These are phyloP conservation scores for Anoplius nigerrimus DNA, from an alignment of 2,888 invertebrate species.

Conservation along the genomic window DNA sequence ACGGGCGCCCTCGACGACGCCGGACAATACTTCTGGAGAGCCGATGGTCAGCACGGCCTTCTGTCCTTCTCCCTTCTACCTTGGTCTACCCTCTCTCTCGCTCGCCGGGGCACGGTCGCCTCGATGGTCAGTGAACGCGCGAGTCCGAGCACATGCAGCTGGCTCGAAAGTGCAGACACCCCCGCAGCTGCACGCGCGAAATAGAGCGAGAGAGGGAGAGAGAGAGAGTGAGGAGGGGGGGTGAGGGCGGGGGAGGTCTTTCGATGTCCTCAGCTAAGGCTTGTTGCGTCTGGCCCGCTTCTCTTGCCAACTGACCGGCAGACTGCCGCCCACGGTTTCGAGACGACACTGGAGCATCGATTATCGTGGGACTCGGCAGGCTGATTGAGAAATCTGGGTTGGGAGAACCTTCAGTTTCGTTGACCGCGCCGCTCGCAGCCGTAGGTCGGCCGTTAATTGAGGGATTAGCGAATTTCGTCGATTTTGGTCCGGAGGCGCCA, in stretches of 20 bases:
- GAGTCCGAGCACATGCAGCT: slow-evolving; percentile 39
- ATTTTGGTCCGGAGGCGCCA: no score
- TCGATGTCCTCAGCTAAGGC: no score
- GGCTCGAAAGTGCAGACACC: slow-evolving; percentile 49
- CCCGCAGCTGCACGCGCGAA: slow-evolving; percentile 45
- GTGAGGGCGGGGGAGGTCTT: no score
- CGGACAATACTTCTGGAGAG: slow-evolving; percentile 49
- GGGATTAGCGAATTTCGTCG: no score
- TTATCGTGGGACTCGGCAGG: slow-evolving; percentile 21
- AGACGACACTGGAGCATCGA: slow-evolving; percentile 45
- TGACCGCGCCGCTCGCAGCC: no score
- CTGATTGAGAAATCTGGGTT: no score
- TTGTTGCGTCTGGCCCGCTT: slow-evolving; percentile 3
- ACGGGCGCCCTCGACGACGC: slow-evolving; percentile 45
- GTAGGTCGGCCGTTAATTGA: no score
- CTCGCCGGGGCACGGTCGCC: slow-evolving; percentile 21
- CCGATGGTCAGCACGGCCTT: slow-evolving; percentile 47
- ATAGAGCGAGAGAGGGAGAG: no score
- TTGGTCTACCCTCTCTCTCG: not conserved
- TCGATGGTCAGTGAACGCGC: slow-evolving; percentile 46
- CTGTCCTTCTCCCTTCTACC: slow-evolving; percentile 7
- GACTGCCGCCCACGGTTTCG: slow-evolving; percentile 38
- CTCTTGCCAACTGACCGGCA: slow-evolving; percentile 32
- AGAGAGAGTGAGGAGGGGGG: no score
- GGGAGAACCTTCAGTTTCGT: no score